Conservation (phyloP, 2,888 invertebrate species). For the Polietes domitor region DNA sequence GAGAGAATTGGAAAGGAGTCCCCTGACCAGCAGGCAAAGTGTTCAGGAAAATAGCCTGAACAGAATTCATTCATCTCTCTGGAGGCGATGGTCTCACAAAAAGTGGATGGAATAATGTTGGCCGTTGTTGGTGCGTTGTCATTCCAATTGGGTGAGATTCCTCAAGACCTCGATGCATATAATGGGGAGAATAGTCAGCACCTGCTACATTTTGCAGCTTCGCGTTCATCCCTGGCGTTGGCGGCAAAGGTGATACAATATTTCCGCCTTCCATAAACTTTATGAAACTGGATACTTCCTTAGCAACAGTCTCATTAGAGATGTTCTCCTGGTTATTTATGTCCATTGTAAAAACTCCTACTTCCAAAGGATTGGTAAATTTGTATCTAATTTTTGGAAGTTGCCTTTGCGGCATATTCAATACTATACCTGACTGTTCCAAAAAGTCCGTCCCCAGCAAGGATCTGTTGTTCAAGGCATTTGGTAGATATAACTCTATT, state of each 20-base stretch:
- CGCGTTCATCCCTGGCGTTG: not conserved
- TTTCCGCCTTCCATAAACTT: not conserved
- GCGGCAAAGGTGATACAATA: not conserved
- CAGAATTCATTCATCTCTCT: no score
- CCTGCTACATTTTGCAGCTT: not conserved
- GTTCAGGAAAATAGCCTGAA: not conserved
- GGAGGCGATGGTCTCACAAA: no score
- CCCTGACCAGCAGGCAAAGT: not conserved
- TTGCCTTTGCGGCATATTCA: constrained; percentile 2
- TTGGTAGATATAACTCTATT: not conserved
- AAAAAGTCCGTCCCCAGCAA: not conserved
- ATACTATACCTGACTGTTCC: not conserved
- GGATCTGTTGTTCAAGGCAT: not conserved
- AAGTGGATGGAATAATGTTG: no score
- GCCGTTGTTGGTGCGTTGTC: no score
- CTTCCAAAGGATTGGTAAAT: not conserved
- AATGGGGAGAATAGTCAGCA: no score
- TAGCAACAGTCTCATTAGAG: not conserved
- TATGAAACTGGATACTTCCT: no score
- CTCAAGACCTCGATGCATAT: no score
- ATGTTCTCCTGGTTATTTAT: not conserved
- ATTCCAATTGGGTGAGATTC: no score
- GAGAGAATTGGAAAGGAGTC: no score
- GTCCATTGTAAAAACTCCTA: constrained; percentile 37
- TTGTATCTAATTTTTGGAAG: constrained; percentile 47